A percentile compares a stretch with the other conserved stretches of the same genome.
Conservation (phyloP, 2,888 invertebrate species). For the Lasioglossum zephyrum region DNA sequence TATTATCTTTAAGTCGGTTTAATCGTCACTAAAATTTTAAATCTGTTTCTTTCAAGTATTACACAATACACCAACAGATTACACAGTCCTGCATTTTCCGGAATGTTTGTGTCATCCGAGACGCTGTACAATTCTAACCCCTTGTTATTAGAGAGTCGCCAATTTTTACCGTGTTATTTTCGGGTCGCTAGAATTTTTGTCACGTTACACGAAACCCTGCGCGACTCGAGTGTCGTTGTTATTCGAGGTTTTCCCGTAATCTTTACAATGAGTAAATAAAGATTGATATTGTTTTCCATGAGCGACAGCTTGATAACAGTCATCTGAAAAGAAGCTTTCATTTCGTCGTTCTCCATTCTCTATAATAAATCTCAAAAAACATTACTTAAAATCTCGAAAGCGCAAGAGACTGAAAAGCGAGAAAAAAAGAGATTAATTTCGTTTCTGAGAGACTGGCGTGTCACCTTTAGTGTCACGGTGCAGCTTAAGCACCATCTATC, state of each 20-base stretch:
- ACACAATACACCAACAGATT: neutral
- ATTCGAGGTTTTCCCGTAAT: neutral
- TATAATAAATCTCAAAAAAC: neutral
- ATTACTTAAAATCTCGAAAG: neutral
- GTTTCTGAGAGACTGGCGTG: neutral
- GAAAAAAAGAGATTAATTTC: constrained; percentile 6
- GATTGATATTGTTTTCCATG: neutral
- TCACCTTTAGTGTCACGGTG: constrained; percentile 18
- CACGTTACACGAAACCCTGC: neutral
- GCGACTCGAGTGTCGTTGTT: neutral
- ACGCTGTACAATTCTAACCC: neutral
- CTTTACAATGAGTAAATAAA: neutral
- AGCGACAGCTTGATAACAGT: neutral
- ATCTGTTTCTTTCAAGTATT: neutral
- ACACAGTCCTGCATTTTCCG: too few relatives aligned
- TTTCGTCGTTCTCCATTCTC: neutral
- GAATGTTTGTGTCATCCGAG: neutral
- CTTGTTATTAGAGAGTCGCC: neutral
- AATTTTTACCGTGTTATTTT: constrained; percentile 1
- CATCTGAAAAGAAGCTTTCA: neutral
- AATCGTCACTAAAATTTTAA: neutral
- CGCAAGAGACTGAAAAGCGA: neutral
- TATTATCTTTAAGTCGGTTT: neutral
- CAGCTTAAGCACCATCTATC: constrained; percentile 35
- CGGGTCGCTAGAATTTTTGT: neutral